Percentiles rank a stretch among this genome's conserved stretches.
Evolutionary conservation across 2,797 vertebrate genomes (phyloP).

Genomic region (Sebastolobus alascanus): DNA sequence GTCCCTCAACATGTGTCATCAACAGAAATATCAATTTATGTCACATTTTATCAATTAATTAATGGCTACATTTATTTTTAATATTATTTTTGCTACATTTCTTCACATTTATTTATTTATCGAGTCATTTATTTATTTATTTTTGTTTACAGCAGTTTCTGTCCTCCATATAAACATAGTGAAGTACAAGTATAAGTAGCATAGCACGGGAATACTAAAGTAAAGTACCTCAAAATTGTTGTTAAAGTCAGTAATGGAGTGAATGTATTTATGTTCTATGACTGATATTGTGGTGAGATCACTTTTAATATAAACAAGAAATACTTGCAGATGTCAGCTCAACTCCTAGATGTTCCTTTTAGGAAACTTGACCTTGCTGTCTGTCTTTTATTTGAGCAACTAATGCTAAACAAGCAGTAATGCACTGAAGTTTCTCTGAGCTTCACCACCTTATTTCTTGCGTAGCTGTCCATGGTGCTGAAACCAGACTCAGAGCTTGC

Average conservation of each 20-base stretch:
- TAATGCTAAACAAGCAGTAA: not conserved
- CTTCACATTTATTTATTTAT: too few species aligned
- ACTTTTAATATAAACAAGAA: not conserved
- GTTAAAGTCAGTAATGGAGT: not conserved
- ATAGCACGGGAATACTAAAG: not conserved
- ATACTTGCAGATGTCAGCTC: not conserved
- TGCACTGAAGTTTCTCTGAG: not conserved
- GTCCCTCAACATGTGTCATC: too few species aligned
- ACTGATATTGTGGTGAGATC: not conserved
- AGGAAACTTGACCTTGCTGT: not conserved
- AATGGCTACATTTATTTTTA: too few species aligned
- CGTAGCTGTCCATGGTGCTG: slow-evolving; percentile 63
- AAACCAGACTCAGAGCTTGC: not conserved
- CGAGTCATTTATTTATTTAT: too few species aligned
- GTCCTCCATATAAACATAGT: not conserved
- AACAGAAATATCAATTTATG: too few species aligned
- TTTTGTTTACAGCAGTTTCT: too few species aligned
- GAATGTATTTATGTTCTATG: too few species aligned
- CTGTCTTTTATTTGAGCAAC: not conserved
- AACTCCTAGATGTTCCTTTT: not conserved
- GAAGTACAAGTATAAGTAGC: not conserved
- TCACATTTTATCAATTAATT: too few species aligned
- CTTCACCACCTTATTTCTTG: not conserved
- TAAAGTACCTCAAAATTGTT: not conserved
- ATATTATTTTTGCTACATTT: too few species aligned